Percentiles rank a stretch among this genome's conserved stretches.
phyloP scores from a whole-genome alignment of 2,797 vertebrate species.

The Pangasius krempfi region DNA sequence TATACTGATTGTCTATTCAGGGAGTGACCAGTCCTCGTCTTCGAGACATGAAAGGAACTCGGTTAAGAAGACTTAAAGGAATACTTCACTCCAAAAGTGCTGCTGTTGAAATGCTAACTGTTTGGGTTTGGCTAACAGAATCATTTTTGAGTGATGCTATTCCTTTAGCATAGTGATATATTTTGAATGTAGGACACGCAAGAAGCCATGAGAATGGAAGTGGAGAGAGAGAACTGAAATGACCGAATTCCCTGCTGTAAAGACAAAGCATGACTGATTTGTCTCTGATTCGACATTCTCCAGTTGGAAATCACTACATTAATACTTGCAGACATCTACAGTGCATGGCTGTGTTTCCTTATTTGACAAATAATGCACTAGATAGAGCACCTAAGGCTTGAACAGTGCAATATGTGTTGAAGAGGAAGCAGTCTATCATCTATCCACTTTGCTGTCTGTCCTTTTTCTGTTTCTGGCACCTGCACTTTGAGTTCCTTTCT shows the following conservation, averaged over 20 bases:
- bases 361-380: constrained; percentile 19
- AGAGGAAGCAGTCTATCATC: constrained; percentile 2
- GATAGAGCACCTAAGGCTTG: not conserved
- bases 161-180: not conserved
- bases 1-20: constrained; percentile 35
- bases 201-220: not conserved
- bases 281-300: not conserved
- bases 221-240: not conserved
- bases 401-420: constrained; percentile 6
- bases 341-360: not conserved
- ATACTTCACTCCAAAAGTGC: not conserved
- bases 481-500: constrained; percentile 82
- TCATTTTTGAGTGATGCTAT: constrained; percentile 12
- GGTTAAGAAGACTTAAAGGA: not conserved
- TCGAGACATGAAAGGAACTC: constrained; percentile 1
- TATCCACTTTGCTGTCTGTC: constrained; percentile 1
- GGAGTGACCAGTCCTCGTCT: constrained; percentile 31
- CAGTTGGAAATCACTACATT: constrained; percentile 26
- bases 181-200: constrained; percentile 24
- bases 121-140: not conserved
- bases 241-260: constrained; percentile 16
- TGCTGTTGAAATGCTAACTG: not conserved
- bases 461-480: constrained; percentile 64
- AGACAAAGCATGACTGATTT: not conserved
- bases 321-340: not conserved